Evolutionary conservation across 2,113 vertebrate genomes (phyloP), one percentile per base, ranked within the genome.

Genomic region (Oncorhynchus tshawytscha): DNA sequence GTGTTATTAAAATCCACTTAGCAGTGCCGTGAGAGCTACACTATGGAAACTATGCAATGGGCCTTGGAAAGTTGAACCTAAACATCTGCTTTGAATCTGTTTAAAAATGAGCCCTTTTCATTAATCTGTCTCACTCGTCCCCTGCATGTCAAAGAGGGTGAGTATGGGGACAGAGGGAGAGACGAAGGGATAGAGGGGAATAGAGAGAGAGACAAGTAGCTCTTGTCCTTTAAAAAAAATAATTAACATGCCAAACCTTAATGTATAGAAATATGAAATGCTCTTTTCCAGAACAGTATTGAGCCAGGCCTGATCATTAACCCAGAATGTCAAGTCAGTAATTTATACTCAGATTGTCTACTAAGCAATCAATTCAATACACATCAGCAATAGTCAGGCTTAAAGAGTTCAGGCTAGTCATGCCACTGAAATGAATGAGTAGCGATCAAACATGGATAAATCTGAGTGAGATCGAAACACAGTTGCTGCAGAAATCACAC

Each of bases 1-100:
- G 84, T 87, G 82, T 90, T 89, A 92, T 92, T 91, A 92, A 92
- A 92, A 89, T 78, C 89, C 87, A 90, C 90, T 91, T 86, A 91
- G 75, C 68, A 71, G 78, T 76, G 73, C 82, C 82, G 82, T 73
- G 80, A 86, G 85, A 57, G 54, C 82, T 71, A 24, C 48, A 62
- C 79, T 74, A 82, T 84, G 88, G 88, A 91, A 91, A 89, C 67
- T 89, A 88, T 87, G 83, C 72, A 68, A 69, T 77, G 75, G 45
- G 69, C 88, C 87, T 79, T 71, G 74, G 72, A 82, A 73, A 82
- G 81, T 74, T 82, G 78, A 84, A 78, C 77, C 75, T 73, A 80
- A 70, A 89, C 89, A 90, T 91, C 88, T 90, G 90, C 88, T 88
- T 86, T 79, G 73, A 79, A 90, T 90, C 81, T 84, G 82, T 72